Evolutionary conservation across 1,140 invertebrate species (phyloP), one percentile per base, ranked within the genome.

Genomic region (Brachionus sp.): DNA sequence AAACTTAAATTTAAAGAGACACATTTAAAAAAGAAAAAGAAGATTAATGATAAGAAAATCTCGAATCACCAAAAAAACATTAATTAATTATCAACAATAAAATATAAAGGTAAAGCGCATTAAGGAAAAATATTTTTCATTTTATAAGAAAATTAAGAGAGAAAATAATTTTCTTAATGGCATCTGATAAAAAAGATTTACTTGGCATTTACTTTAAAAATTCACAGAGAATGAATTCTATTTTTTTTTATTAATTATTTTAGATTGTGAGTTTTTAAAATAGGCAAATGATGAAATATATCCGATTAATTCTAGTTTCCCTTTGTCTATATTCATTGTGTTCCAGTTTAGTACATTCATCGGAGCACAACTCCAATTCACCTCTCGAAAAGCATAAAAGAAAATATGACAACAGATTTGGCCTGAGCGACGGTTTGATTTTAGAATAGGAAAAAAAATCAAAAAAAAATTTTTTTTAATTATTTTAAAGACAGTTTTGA

Each of bases 401-500:
- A 37, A 70, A 39, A 70, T 37, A 35, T 39, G 66, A 70, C 3
- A 57, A 16, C 50, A 37, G 35, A 37, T 70, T 70, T 39, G 66
- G 66, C 33, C 33, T 70, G 33, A 70, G 35, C 37, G 66, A 70
- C 37, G 66, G 66, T 70, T 33, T 16, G 29, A 68, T 19, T 39
- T 39, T 16, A 37, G 6, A 37, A 37, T n/a, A 16, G 50, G 16
- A 12, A n/a, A 2, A 70, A 70, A 35, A 42, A 13, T 33, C 9
- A 33, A n/a, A 68, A 29, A 35, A 33, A 33, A 39, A 39, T 19
- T 42, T 4, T 19, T 57, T 57, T 19, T 57, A 23, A 42, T 29
- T 70, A 19, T 13, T 33, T 66, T 70, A 16, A n/a, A 70, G 70
- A 75, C 13, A 75, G 70, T 25, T 75, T 75, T 46, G 70, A 75